A percentile compares a stretch with the other conserved stretches of the same genome.
phyloP scores from a whole-genome alignment of 2,113 vertebrate genomes.

The Channa maculata region DNA sequence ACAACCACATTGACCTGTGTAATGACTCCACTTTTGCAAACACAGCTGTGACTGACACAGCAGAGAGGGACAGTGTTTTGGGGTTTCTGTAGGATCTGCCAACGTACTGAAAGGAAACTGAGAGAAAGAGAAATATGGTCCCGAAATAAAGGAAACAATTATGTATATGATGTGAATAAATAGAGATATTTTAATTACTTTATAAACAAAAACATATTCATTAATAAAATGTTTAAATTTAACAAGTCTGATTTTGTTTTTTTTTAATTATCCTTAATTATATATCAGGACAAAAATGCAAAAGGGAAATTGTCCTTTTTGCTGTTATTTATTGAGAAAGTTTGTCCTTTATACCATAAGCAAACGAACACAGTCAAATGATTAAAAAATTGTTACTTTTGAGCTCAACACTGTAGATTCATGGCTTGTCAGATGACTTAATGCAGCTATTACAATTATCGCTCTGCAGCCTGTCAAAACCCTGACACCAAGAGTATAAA shows the following conservation, averaged over 20 bases:
- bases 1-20: slow-evolving; percentile 7
- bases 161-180: slow-evolving; percentile 2
- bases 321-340: slow-evolving; percentile 10
- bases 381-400: too few species aligned
- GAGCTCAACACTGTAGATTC: slow-evolving; percentile 8
- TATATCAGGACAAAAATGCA: not conserved
- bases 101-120: not conserved
- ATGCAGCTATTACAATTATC: slow-evolving; percentile 53
- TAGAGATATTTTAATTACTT: not conserved
- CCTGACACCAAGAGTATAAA: slow-evolving; percentile 21
- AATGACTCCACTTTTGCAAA: slow-evolving; percentile 36
- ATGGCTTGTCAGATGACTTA: slow-evolving; percentile 42
- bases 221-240: too few species aligned
- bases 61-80: slow-evolving; percentile 9
- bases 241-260: not conserved
- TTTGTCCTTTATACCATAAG: slow-evolving; percentile 6
- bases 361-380: not conserved
- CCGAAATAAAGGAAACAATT: slow-evolving; percentile 1
- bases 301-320: not conserved
- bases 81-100: slow-evolving; percentile 35
- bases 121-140: not conserved
- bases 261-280: not conserved
- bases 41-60: slow-evolving; percentile 3
- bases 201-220: too few species aligned
- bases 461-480: slow-evolving; percentile 29